A percentile compares a stretch with the other conserved stretches of the same genome.
These are phyloP conservation scores for Phragmatobia fuliginosa DNA, from an alignment of 2,888 invertebrate species.

Conservation along the genomic window DNA sequence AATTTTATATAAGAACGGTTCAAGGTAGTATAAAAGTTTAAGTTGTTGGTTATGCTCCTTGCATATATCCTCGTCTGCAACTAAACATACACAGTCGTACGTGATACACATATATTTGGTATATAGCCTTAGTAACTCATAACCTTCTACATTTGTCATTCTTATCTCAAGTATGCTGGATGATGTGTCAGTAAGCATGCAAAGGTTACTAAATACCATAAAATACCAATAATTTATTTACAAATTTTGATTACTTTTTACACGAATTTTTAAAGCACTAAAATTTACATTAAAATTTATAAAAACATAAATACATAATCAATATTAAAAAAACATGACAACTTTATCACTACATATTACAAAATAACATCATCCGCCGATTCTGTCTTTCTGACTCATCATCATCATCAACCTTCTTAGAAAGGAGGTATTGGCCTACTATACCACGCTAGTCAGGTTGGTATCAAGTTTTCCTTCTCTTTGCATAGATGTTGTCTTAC, in stretches of 20 bases:
- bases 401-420: too few relatives aligned
- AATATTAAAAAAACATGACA: background rate
- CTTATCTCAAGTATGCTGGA: slow-evolving; percentile 13
- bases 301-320: background rate
- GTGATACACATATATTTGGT: slow-evolving; percentile 40
- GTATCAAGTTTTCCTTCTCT: too few relatives aligned
- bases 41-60: slow-evolving; percentile 44
- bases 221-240: background rate
- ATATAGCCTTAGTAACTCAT: slow-evolving; percentile 27
- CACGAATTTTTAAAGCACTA: background rate
- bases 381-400: too few relatives aligned
- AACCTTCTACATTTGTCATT: slow-evolving; percentile 24
- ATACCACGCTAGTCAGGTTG: too few relatives aligned
- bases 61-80: slow-evolving; percentile 40
- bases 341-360: too few relatives aligned
- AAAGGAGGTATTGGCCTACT: too few relatives aligned
- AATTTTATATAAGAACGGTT: slow-evolving; percentile 39
- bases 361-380: too few relatives aligned
- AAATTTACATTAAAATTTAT: background rate
- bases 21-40: slow-evolving; percentile 44
- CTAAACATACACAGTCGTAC: slow-evolving; percentile 42
- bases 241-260: background rate
- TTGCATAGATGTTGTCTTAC: too few relatives aligned
- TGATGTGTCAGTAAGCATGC: slow-evolving; percentile 12
- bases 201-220: background rate